Evolutionary conservation across 2,113 vertebrate species (phyloP).

Genomic region (Chionis minor): DNA sequence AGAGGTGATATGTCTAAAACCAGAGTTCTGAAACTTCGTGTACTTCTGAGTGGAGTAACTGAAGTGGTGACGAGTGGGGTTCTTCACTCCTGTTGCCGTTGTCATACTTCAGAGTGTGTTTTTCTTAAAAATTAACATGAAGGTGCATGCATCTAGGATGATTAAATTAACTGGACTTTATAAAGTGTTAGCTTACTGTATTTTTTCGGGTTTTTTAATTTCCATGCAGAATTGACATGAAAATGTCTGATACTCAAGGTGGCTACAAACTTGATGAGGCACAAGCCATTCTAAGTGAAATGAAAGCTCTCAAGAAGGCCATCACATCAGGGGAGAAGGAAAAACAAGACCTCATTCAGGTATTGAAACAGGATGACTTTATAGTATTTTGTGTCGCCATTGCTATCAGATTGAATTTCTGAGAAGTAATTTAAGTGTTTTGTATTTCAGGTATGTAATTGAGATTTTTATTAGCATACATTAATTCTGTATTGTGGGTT

Average conservation of each 20-base stretch:
- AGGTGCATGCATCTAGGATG: background rate
- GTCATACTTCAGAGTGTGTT: background rate
- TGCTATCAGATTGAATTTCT: background rate
- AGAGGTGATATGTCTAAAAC: background rate
- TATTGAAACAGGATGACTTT: conserved; percentile 43
- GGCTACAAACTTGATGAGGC: conserved; percentile 93
- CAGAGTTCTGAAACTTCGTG: background rate
- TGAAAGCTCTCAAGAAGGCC: conserved; percentile 92
- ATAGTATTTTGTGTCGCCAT: background rate
- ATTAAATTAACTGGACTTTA: background rate
- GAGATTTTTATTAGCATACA: background rate
- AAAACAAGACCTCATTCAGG: conserved; percentile 96
- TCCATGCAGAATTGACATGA: conserved; percentile 88
- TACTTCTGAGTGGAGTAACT: background rate
- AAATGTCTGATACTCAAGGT: conserved; percentile 87
- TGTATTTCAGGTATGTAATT: background rate
- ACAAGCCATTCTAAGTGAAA: conserved; percentile 93
- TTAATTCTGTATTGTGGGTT: background rate
- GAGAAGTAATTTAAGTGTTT: background rate
- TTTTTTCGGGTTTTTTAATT: background rate
- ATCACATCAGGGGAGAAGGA: conserved; percentile 95
- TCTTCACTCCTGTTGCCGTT: background rate
- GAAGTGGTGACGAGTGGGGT: background rate
- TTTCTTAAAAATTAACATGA: background rate
- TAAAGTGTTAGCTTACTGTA: background rate